Evolutionary conservation across 2,797 vertebrate genomes (phyloP).

Genomic region (Semaprochilodus insignis): DNA sequence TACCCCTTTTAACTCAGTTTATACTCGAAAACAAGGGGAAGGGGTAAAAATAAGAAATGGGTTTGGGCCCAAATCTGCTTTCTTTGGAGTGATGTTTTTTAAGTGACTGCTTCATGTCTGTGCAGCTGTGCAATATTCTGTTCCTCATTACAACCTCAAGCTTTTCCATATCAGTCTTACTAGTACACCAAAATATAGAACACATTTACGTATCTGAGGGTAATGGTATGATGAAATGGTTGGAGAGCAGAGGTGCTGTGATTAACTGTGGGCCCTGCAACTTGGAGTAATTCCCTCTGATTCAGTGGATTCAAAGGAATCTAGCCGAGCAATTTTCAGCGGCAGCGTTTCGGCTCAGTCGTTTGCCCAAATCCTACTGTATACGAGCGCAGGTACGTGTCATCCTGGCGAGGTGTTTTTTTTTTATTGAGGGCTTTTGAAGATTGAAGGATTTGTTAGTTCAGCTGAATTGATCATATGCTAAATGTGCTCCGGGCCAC

Average conservation of each 20-base stretch:
- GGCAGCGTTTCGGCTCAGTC: not conserved
- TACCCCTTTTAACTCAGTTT: too few relatives aligned
- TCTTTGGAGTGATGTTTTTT: too few relatives aligned
- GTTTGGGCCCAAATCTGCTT: too few relatives aligned
- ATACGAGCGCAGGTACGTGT: not conserved
- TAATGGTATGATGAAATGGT: slow-evolving; percentile 13
- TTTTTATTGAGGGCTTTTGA: slow-evolving; percentile 14
- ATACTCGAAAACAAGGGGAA: too few relatives aligned
- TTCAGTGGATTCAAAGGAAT: slow-evolving; percentile 23
- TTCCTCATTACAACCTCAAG: too few relatives aligned
- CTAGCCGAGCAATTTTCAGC: slow-evolving; percentile 34
- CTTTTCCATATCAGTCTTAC: too few relatives aligned
- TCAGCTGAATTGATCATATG: slow-evolving; percentile 54
- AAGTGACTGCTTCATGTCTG: too few relatives aligned
- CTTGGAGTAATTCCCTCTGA: slow-evolving; percentile 8
- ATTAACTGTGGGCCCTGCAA: not conserved
- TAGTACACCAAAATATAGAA: not conserved
- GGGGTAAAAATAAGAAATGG: too few relatives aligned
- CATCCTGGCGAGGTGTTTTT: not conserved
- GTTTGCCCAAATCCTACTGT: not conserved
- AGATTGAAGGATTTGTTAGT: slow-evolving; percentile 54
- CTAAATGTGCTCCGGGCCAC: slow-evolving; percentile 52
- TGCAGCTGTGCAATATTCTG: too few relatives aligned
- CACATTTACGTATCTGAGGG: not conserved
- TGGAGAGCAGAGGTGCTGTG: slow-evolving; percentile 7